Evolutionary conservation across 2,797 vertebrate species (phyloP), one percentile per base, ranked within the genome.

Genomic region (Anolis apletophallus): DNA sequence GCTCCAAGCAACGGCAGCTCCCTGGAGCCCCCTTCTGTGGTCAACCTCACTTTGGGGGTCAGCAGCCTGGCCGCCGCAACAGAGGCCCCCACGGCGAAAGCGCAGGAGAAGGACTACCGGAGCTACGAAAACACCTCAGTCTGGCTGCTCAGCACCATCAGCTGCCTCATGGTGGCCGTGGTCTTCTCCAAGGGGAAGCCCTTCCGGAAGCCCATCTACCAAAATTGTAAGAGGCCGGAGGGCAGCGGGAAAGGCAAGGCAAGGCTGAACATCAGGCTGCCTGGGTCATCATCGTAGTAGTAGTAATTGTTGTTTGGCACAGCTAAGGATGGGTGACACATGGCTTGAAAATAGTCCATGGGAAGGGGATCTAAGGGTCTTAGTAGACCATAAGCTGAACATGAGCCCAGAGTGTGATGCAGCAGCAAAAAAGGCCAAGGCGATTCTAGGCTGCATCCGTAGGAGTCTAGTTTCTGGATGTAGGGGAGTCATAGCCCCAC

Each of bases 121-220:
- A 97, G 96, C 88, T 97, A 97, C 76, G 97, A 97, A 91, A 97
- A 97, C 90, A 97, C 95, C 34, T 97, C 96, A 4, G 86, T 97
- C 68, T 97, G 96, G 96, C 94, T 97, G 69, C 92, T 97, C 9
- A 95, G 95, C 89, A 97, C 96, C 80, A 87, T 97, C 93, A 96
- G 96, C 80, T 97, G 96, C 84, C 95, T 97, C 71, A 89, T 93
- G 1, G 91, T 96, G 81, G 96, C 97, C 46, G 72, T 97, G 74
- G 93, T 96, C 79, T 97, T 97, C 94, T 97, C 97, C 67, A 97
- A 97, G 93, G 97, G 97, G 90, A 96, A 92, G 71, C 97, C 97
- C 9, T 97, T 97, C 88, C 93, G 97, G 89, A 94, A 97, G 80
- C 96, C 97, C 0, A 89, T 95, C 55, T 96, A 96, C 85, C 97